Percentiles rank a stretch among this genome's conserved stretches.
Evolutionary conservation across 2,888 invertebrate genomes (phyloP).

Genomic region (Dynastes hyllus): DNA sequence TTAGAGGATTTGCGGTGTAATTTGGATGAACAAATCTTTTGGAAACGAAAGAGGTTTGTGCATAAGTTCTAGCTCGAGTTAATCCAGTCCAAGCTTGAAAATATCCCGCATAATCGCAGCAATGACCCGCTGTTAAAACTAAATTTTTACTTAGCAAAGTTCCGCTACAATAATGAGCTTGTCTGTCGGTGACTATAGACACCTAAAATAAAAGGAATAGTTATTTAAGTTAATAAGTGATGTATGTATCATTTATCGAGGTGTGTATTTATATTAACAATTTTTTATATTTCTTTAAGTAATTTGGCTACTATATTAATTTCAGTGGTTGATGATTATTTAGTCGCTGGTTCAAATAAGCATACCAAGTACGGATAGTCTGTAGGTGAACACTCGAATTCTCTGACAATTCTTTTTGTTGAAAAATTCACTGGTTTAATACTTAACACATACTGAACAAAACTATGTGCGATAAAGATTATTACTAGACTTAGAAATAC

Average conservation of each 20-base stretch:
- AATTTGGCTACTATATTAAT: background rate
- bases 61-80: background rate
- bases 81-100: constrained; percentile 22
- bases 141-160: constrained; percentile 13
- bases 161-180: constrained; percentile 11
- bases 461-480: background rate
- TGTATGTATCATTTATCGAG: too few species aligned
- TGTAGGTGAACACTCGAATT: constrained; percentile 11
- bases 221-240: background rate
- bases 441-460: constrained; percentile 5
- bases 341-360: background rate
- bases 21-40: constrained; percentile 11
- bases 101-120: constrained; percentile 17
- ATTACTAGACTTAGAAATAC: constrained; percentile 4
- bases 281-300: background rate
- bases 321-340: background rate
- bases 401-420: background rate
- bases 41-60: constrained; percentile 3
- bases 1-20: constrained; percentile 22
- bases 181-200: constrained; percentile 19
- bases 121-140: constrained; percentile 29
- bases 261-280: too few species aligned
- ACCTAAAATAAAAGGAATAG: constrained; percentile 6
- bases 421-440: background rate
- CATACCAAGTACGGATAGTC: constrained; percentile 26